Evolutionary conservation across 2,888 invertebrate species (phyloP).

Genomic region (Morpho helenor): DNA sequence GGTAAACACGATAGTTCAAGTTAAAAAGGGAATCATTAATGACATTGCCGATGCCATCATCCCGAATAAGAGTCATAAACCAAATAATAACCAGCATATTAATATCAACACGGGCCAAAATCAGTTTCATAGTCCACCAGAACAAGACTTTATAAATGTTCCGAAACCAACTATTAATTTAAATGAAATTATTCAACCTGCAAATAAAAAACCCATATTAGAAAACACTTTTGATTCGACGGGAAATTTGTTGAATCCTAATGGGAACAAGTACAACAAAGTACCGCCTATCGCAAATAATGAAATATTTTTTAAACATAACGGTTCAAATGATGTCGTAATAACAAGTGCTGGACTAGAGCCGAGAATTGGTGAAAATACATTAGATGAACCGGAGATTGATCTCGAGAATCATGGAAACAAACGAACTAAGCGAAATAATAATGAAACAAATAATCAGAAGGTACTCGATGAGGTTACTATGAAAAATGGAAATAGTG

Average conservation of each 20-base stretch:
- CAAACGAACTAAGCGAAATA: not conserved
- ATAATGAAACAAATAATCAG: too few species aligned
- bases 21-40: conserved; percentile 12
- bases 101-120: not conserved
- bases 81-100: not conserved
- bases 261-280: too few species aligned
- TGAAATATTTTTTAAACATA: conserved; percentile 1
- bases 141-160: not conserved
- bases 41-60: conserved; percentile 9
- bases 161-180: conserved; percentile 3
- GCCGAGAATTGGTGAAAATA: conserved; percentile 1
- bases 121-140: too few species aligned
- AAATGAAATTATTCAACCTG: not conserved
- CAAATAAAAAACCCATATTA: not conserved
- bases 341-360: conserved; percentile 7
- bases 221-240: not conserved
- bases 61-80: not conserved
- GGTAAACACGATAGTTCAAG: conserved; percentile 3
- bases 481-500: too few species aligned
- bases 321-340: not conserved
- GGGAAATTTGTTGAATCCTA: too few species aligned
- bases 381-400: too few species aligned
- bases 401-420: too few species aligned
- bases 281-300: not conserved
- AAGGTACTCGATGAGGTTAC: not conserved